Conservation (phyloP, 2,797 vertebrate species). For the Clarias platycephalus region DNA sequence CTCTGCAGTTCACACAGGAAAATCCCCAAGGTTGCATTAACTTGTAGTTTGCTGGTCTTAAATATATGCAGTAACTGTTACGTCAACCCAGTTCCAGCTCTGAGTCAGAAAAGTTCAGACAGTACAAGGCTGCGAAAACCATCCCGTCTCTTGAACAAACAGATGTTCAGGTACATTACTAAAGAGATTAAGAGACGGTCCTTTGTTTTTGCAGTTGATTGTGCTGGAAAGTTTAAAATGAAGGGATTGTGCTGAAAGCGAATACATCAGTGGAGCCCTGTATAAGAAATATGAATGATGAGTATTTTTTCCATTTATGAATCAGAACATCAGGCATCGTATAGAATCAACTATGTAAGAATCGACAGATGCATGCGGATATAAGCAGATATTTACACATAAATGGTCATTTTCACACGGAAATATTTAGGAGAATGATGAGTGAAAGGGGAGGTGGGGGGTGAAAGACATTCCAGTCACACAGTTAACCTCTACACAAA, state of each 20-base stretch:
- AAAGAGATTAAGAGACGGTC: not conserved
- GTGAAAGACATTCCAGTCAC: constrained; percentile 54
- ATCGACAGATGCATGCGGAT: not conserved
- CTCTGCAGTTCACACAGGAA: constrained; percentile 27
- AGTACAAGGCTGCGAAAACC: not conserved
- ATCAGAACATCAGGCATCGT: not conserved
- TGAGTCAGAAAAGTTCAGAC: constrained; percentile 21
- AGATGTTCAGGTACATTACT: constrained; percentile 33
- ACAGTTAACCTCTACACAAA: constrained; percentile 54
- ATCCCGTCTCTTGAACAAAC: not conserved
- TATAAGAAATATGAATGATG: constrained; percentile 5
- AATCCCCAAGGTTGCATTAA: constrained; percentile 26
- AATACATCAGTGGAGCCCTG: not conserved
- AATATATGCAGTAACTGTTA: constrained; percentile 9
- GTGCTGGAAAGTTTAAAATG: not conserved
- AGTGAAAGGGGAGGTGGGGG: constrained; percentile 32
- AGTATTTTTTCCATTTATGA: not conserved
- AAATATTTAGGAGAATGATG: constrained; percentile 42
- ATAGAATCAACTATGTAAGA: not conserved
- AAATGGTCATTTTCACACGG: constrained; percentile 8
- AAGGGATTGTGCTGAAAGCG: not conserved
- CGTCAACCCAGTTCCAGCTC: not conserved
- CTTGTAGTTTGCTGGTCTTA: not conserved
- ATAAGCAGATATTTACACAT: constrained; percentile 8
- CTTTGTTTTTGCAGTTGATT: not conserved